A percentile compares a stretch with the other conserved stretches of the same genome.
phyloP scores from a whole-genome alignment of 2,113 vertebrate species.

The Pomatostomus ruficeps region DNA sequence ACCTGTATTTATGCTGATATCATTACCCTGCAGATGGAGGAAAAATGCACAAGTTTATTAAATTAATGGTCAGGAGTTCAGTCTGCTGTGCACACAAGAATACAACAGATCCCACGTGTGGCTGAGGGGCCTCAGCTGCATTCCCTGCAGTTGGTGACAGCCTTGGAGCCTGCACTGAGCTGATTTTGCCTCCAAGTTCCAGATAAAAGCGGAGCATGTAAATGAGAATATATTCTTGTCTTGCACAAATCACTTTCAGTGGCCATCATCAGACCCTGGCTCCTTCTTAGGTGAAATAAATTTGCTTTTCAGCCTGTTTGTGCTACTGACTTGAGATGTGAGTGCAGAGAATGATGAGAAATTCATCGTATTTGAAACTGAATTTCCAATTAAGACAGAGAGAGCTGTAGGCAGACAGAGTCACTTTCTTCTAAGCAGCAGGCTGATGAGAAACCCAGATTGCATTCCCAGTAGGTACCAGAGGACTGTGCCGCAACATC shows the following conservation, averaged over 20 bases:
- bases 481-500: background rate
- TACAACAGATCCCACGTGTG: background rate
- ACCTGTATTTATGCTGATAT: background rate
- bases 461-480: background rate
- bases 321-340: background rate
- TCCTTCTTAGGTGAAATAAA: background rate
- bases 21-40: background rate
- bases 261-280: background rate
- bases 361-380: background rate
- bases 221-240: background rate
- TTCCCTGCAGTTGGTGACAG: background rate
- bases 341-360: background rate
- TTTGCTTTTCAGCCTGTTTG: background rate
- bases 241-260: background rate
- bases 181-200: background rate
- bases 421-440: background rate
- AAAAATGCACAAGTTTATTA: background rate
- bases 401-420: background rate
- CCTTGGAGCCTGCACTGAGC: background rate
- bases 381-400: background rate
- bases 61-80: background rate
- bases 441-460: background rate
- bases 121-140: background rate
- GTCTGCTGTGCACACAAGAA: background rate
- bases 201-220: background rate